Percentiles rank a stretch among this genome's conserved stretches.
These are phyloP conservation scores for Thermophis baileyi DNA, from an alignment of 2,113 vertebrate species.

Conservation along the genomic window DNA sequence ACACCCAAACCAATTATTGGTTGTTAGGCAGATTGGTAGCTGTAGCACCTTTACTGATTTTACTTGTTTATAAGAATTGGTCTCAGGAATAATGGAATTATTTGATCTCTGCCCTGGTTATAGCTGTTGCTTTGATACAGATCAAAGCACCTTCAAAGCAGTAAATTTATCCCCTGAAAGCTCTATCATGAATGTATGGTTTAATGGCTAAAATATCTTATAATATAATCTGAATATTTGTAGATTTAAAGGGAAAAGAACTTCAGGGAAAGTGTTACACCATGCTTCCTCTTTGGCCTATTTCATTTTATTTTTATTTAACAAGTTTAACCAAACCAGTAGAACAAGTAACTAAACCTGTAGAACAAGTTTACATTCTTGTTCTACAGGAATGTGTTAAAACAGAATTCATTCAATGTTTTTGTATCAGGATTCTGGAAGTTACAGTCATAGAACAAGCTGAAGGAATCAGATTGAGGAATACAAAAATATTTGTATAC, in stretches of 20 bases:
- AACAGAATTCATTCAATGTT: not conserved
- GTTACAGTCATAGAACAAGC: not conserved
- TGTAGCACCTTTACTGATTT: not conserved
- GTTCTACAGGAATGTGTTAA: not conserved
- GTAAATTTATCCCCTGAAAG: not conserved
- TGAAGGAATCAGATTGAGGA: not conserved
- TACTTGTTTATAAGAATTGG: not conserved
- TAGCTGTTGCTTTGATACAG: not conserved
- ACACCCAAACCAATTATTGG: not conserved
- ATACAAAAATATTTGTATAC: not conserved
- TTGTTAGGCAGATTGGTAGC: not conserved
- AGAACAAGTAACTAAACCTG: too few species aligned
- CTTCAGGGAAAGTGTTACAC: not conserved
- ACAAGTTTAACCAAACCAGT: not conserved
- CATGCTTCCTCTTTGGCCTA: not conserved
- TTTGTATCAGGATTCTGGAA: not conserved
- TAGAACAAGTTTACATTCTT: not conserved
- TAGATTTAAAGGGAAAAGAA: not conserved
- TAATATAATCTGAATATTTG: not conserved
- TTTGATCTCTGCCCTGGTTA: not conserved
- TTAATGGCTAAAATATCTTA: not conserved
- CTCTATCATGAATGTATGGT: not conserved
- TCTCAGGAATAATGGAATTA: not conserved
- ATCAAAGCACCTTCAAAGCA: not conserved
- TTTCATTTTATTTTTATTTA: not conserved